Percentiles rank a stretch among this genome's conserved stretches.
phyloP scores from a whole-genome alignment of 1,140 invertebrate species.

The Tetramorium simillimum region DNA sequence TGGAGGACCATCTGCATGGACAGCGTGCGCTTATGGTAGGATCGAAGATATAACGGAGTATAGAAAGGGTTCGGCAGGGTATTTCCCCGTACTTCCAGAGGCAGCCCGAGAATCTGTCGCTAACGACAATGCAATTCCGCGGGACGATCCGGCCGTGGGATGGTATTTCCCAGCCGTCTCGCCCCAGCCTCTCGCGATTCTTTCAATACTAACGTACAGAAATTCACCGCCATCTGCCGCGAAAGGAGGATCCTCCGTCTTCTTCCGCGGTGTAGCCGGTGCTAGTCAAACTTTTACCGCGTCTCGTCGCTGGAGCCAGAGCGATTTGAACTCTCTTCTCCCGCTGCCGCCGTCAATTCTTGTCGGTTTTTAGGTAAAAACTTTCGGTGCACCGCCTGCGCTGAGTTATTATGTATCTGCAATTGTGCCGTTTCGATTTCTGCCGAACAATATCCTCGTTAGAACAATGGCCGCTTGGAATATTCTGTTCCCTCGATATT shows the following conservation, averaged over 20 bases:
- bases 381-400: conserved; percentile 1
- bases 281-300: conserved; percentile 36
- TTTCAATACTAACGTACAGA: conserved; percentile 23
- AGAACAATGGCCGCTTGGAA: conserved; percentile 21
- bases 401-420: conserved; percentile 4
- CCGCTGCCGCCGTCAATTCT: background rate
- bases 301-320: background rate
- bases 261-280: background rate
- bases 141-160: conserved; percentile 25
- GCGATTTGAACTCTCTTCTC: background rate
- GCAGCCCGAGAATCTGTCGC: conserved; percentile 47
- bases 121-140: conserved; percentile 66
- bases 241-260: background rate
- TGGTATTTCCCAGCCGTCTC: conserved; percentile 15
- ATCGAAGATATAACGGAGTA: background rate
- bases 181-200: background rate
- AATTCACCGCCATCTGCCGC: conserved; percentile 8
- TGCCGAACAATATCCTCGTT: conserved; percentile 16
- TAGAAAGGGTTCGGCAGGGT: background rate
- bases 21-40: background rate
- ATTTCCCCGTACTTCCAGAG: conserved; percentile 22
- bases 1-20: background rate
- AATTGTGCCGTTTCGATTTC: background rate
- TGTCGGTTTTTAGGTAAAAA: conserved; percentile 20
- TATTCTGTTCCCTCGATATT: background rate